These are phyloP conservation scores for Ctenochaetus hawaiiensis DNA, from an alignment of 2,797 vertebrate genomes.

Conservation along the genomic window DNA sequence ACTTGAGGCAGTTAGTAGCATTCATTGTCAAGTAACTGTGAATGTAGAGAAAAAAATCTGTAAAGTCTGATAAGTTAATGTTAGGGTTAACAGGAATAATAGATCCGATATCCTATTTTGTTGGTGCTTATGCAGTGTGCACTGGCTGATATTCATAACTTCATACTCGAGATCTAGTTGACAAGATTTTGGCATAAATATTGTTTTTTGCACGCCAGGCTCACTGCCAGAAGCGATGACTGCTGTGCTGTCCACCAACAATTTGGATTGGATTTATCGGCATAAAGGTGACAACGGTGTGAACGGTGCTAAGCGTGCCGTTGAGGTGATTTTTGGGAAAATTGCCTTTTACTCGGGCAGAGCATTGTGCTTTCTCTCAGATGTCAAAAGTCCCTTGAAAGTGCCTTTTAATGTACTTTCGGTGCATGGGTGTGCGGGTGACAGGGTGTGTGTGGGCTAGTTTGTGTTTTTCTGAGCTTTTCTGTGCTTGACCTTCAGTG, in stretches of 20 bases:
- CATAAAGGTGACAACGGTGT: background rate
- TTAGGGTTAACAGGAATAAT: too few species aligned
- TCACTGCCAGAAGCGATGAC: background rate
- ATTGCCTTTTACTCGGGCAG: background rate
- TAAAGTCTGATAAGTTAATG: too few species aligned
- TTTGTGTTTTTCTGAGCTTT: slow-evolving; percentile 1
- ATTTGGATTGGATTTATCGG: slow-evolving; percentile 3
- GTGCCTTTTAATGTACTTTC: slow-evolving; percentile 37
- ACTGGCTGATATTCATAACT: background rate
- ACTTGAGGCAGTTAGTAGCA: too few species aligned
- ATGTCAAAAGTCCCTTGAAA: slow-evolving; percentile 47
- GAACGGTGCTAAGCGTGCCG: background rate
- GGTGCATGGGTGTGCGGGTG: background rate
- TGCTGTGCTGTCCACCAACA: background rate
- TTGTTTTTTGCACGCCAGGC: background rate
- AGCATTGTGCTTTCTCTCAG: slow-evolving; percentile 14
- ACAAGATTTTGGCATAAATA: background rate
- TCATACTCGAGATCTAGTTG: too few species aligned
- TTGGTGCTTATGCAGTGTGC: too few species aligned
- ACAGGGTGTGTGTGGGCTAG: background rate
- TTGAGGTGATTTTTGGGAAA: background rate
- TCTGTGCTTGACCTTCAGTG: slow-evolving; percentile 54
- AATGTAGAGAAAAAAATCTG: too few species aligned
- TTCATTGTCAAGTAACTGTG: too few species aligned
- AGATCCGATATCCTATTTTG: too few species aligned